phyloP scores from a whole-genome alignment of 1,140 invertebrate genomes.

The Drosophila mayri region DNA sequence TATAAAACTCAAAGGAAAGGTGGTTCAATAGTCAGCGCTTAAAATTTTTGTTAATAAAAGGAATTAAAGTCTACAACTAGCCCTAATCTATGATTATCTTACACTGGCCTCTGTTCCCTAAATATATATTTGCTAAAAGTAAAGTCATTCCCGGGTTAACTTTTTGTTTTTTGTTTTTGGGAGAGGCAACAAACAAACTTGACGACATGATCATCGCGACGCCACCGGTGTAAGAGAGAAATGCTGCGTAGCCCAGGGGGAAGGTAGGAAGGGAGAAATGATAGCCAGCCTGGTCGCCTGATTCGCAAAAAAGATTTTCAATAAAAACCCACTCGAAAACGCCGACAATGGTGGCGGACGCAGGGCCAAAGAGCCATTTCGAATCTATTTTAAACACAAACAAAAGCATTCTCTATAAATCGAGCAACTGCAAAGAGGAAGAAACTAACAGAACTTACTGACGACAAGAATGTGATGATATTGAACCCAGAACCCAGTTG shows the following conservation, averaged over 20 bases:
- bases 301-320: slow-evolving; percentile 81
- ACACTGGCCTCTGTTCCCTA: not conserved
- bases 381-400: slow-evolving; percentile 79
- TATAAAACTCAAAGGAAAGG: no score
- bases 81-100: not conserved
- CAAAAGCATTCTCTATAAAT: slow-evolving; percentile 66
- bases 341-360: slow-evolving; percentile 65
- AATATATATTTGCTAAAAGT: slow-evolving; percentile 37
- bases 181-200: slow-evolving; percentile 30
- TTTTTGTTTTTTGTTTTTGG: slow-evolving; percentile 26
- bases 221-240: slow-evolving; percentile 57
- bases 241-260: not conserved
- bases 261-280: slow-evolving; percentile 3
- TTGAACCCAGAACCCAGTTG: slow-evolving; percentile 21
- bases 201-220: slow-evolving; percentile 58
- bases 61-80: not conserved
- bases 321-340: slow-evolving; percentile 76
- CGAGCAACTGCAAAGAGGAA: slow-evolving; percentile 35
- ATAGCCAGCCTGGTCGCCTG: slow-evolving; percentile 38
- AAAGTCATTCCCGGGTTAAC: slow-evolving; percentile 46
- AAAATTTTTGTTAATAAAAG: not conserved
- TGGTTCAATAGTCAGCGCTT: not conserved
- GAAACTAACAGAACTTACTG: slow-evolving; percentile 32
- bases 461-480: slow-evolving; percentile 15
- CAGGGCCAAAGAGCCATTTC: slow-evolving; percentile 64